Evolutionary conservation across 2,797 vertebrate genomes (phyloP), one percentile per base, ranked within the genome.

Genomic region (Pipistrellus pygmaeus): DNA sequence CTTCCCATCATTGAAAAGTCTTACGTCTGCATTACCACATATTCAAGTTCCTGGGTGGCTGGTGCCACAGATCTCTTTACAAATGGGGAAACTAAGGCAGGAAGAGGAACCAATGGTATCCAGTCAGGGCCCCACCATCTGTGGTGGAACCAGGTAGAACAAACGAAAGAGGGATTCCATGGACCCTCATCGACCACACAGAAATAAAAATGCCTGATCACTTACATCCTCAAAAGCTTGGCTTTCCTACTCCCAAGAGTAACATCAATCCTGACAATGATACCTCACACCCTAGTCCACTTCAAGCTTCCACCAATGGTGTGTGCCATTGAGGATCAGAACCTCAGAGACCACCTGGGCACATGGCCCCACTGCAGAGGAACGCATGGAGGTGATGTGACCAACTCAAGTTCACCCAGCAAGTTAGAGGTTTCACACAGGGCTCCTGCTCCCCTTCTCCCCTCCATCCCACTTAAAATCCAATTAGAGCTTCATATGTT

Each of bases 371-470:
- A 15, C 8, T 18, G 25, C 69, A 75, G 60, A 88, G 69, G 62
- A 32, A 20, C 1, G 41, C 41, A 35, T 18, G 27, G 73, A 48
- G 23, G 51, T 35, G 41, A 73, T 41, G 14, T 46, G 30, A 60
- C 32, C n/a, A 60, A 18, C n/a, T 17, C n/a, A 51, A 53, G 21
- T 15, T 75, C 75, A 88, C 44, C 35, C 30, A 8, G 86, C n/a
- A 57, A 72, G 46, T 6, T 15, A 23, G 69, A 87, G 11, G 27
- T 69, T 60, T 86, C 75, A 51, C 23, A 35, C 8, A 66, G 10
- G 38, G 14, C 21, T 53, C n/a, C 14, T 8, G 1, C 4, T 38
- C 21, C 2, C 8, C 2, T 6, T 66, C 15, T 5, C 20, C 7
- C 32, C 2, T 5, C 38, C 0, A 20, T 17, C 18, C 51, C 2